These are phyloP conservation scores for Napeogenes sylphis DNA, from an alignment of 2,888 invertebrate genomes.

Conservation along the genomic window DNA sequence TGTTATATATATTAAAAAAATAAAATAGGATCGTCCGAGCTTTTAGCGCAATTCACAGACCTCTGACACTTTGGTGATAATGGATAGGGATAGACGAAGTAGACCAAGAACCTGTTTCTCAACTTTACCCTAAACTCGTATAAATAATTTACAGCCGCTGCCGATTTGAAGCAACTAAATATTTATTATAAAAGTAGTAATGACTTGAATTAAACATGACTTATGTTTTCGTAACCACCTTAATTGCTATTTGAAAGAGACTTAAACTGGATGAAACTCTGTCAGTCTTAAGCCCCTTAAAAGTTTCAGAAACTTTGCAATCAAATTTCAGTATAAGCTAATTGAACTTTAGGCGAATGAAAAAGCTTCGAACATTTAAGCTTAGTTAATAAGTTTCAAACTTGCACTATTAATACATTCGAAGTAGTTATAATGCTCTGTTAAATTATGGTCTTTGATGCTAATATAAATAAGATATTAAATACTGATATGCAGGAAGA, in stretches of 20 bases:
- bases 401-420: constrained; percentile 2
- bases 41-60: no score
- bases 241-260: constrained; percentile 24
- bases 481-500: neutral
- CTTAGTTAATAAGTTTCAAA: constrained; percentile 35
- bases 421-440: no score
- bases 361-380: constrained; percentile 48
- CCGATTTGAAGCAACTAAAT: neutral
- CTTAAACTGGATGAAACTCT: constrained; percentile 34
- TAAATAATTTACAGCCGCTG: neutral
- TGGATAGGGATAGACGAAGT: no score
- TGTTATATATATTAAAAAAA: no score
- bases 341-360: constrained; percentile 57
- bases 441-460: neutral
- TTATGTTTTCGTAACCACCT: constrained; percentile 6
- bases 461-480: neutral
- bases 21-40: no score
- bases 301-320: constrained; percentile 60
- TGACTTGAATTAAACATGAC: constrained; percentile 1
- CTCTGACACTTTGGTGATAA: no score
- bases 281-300: constrained; percentile 53
- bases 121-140: no score
- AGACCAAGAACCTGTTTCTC: no score
- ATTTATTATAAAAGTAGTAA: neutral
- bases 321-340: constrained; percentile 66